Conservation (phyloP, 37 sponge, comb jelly and placozoan species). For the Ianthella basta region DNA sequence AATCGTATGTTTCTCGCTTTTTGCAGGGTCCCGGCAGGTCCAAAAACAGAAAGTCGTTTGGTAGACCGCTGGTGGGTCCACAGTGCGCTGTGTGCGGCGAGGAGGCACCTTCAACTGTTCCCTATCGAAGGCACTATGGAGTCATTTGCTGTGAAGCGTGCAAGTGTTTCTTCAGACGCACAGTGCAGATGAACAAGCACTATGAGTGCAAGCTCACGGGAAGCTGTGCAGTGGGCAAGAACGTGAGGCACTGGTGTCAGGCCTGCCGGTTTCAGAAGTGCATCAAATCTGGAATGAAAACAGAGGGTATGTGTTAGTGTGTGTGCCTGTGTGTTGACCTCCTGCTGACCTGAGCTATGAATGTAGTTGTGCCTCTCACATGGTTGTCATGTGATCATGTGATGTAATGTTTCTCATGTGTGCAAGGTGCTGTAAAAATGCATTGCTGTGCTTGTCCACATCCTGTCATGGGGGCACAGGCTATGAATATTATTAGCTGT, state of each 20-base stretch:
- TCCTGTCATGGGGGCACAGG: no score
- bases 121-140: conserved; percentile 85
- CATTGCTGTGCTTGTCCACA: no score
- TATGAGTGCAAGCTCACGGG: conserved; percentile 82
- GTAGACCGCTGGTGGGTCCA: conserved; percentile 36
- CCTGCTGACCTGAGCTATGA: conserved; percentile 4
- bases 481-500: no score
- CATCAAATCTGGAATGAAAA: conserved; percentile 87
- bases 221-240: conserved; percentile 77
- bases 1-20: not conserved
- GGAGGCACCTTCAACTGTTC: conserved; percentile 25
- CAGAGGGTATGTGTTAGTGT: conserved; percentile 61
- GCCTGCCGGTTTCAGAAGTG: conserved; percentile 92
- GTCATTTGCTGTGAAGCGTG: conserved; percentile 95
- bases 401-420: no score
- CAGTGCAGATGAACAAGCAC: conserved; percentile 89
- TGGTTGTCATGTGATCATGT: conserved; percentile 17
- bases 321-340: not conserved
- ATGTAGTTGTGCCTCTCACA: not conserved
- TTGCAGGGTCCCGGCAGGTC: not conserved
- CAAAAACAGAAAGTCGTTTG: not conserved
- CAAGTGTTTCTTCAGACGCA: conserved; percentile 95
- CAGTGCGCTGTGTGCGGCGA: conserved; percentile 86
- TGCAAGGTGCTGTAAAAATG: no score
- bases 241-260: conserved; percentile 86